phyloP scores from a whole-genome alignment of 2,113 vertebrate species.

The Pseudorasbora parva region DNA sequence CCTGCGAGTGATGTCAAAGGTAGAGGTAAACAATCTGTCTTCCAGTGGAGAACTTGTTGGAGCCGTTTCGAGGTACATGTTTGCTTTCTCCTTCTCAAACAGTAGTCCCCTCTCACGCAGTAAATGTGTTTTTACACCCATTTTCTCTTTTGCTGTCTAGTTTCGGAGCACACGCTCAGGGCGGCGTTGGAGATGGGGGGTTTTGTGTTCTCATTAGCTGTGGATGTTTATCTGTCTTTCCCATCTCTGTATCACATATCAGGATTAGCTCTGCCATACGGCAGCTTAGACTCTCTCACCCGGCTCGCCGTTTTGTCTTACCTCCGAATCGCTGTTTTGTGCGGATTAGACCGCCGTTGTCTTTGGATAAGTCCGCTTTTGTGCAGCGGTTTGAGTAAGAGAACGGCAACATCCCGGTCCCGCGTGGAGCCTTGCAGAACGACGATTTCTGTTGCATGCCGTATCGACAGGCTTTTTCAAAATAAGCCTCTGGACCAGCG shows the following conservation, averaged over 20 bases:
- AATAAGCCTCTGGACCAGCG: background rate
- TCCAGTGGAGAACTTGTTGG: constrained; percentile 25
- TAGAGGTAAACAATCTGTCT: constrained; percentile 34
- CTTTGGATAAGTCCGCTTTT: constrained; percentile 67
- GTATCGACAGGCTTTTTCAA: background rate
- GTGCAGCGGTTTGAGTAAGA: constrained; percentile 57
- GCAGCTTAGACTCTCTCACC: constrained; percentile 57
- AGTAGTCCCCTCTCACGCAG: background rate
- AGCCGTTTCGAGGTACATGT: constrained; percentile 9
- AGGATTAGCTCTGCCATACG: constrained; percentile 67
- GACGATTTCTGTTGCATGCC: background rate
- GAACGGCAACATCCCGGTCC: constrained; percentile 26
- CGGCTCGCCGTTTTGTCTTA: constrained; percentile 58
- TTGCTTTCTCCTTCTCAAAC: background rate
- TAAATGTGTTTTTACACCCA: constrained; percentile 9
- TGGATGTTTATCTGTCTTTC: constrained; percentile 58
- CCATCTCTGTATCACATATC: constrained; percentile 65
- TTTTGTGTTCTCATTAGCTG: constrained; percentile 53
- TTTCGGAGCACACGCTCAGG: background rate
- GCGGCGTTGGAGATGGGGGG: background rate
- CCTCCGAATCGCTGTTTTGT: constrained; percentile 68
- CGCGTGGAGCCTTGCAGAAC: constrained; percentile 24
- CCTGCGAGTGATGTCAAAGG: constrained; percentile 11
- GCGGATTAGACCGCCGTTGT: constrained; percentile 71
- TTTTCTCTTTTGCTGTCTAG: constrained; percentile 27